A percentile compares a stretch with the other conserved stretches of the same genome.
Evolutionary conservation across 2,888 invertebrate genomes (phyloP).

Genomic region (Limnephilus marmoratus): DNA sequence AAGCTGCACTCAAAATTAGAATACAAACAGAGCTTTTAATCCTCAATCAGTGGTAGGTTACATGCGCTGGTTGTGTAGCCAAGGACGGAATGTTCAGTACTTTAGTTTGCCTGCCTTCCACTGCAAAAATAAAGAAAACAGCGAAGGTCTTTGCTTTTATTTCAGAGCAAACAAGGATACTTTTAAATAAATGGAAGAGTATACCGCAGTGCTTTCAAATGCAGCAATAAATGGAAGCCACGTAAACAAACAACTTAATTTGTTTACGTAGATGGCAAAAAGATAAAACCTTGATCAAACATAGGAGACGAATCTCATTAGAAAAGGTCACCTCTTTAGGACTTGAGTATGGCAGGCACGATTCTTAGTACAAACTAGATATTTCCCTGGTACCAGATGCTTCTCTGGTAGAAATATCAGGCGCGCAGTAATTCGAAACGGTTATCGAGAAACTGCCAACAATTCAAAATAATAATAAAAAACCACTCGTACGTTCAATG

Average conservation of each 20-base stretch:
- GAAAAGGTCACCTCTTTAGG: neutral
- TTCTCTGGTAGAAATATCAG: neutral
- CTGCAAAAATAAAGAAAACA: neutral
- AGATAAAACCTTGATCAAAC: neutral
- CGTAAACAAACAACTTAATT: slow-evolving; percentile 5
- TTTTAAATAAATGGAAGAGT: neutral
- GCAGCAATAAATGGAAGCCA: neutral
- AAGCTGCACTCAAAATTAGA: neutral
- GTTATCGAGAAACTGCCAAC: neutral
- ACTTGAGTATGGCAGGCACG: neutral
- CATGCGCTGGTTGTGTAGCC: neutral
- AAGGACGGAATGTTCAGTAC: neutral
- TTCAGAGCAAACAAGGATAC: neutral
- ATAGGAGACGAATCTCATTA: neutral
- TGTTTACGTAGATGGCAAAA: neutral
- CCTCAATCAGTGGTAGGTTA: neutral
- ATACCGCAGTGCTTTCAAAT: neutral
- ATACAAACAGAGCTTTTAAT: neutral
- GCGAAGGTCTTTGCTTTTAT: neutral
- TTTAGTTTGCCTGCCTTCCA: neutral
- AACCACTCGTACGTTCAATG: no score
- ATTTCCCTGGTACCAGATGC: neutral
- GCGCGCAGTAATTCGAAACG: neutral
- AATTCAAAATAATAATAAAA: no score
- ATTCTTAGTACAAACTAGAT: neutral